Percentiles rank a stretch among this genome's conserved stretches.
Conservation (phyloP, 1,140 invertebrate genomes). For the Cydia pomonella region DNA sequence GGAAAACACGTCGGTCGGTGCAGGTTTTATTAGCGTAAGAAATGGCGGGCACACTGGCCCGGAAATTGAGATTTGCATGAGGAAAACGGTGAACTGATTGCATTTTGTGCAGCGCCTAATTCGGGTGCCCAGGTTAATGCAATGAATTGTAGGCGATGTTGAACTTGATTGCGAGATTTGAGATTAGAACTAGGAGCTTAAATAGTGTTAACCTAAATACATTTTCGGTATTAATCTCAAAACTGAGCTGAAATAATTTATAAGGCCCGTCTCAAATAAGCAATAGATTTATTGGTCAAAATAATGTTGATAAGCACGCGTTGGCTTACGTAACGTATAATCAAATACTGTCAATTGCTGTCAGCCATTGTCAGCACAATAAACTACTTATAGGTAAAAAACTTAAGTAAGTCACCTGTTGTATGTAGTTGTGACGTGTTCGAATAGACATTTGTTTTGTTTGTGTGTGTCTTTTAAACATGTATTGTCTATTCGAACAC, state of each 20-base stretch:
- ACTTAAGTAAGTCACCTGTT: too few species aligned
- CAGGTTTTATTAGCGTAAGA: constrained; percentile 80
- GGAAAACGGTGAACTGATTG: constrained; percentile 72
- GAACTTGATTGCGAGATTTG: constrained; percentile 5
- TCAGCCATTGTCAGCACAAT: too few species aligned
- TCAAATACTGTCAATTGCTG: too few species aligned
- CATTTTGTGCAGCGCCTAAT: constrained; percentile 78
- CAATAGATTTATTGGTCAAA: too few species aligned
- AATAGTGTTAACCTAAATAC: neutral
- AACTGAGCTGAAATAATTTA: neutral
- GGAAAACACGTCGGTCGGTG: constrained; percentile 75
- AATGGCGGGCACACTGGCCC: constrained; percentile 74
- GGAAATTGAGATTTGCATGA: constrained; percentile 78
- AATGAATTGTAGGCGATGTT: constrained; percentile 8
- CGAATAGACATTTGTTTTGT: too few species aligned
- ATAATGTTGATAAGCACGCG: too few species aligned
- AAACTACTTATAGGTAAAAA: too few species aligned
- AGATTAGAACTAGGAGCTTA: neutral
- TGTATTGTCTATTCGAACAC: too few species aligned
- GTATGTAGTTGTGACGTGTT: too few species aligned
- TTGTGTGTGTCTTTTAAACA: too few species aligned
- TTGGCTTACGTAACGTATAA: too few species aligned
- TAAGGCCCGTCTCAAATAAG: too few species aligned
- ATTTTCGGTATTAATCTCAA: neutral
- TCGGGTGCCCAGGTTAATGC: constrained; percentile 38